Evolutionary conservation across 92 coral and sea anemone genomes (phyloP).

Genomic region (Bergia sp.): DNA sequence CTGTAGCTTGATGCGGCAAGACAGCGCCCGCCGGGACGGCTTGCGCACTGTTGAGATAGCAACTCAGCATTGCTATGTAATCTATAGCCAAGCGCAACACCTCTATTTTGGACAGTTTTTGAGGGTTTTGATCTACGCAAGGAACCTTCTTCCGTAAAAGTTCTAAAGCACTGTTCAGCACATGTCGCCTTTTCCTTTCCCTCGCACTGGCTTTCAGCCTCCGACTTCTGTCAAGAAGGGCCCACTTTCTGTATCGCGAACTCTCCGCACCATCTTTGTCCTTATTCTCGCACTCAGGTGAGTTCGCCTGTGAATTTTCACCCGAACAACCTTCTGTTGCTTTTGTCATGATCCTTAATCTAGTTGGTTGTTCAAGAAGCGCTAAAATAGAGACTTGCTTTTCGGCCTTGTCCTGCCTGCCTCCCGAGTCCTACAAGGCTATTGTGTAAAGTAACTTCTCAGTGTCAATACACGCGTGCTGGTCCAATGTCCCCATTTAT

Average conservation of each 20-base stretch:
- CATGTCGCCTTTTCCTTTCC: slow-evolving; percentile 93
- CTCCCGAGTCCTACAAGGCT: slow-evolving; percentile 41
- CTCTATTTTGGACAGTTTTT: slow-evolving; percentile 96
- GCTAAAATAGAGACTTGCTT: slow-evolving; percentile 55
- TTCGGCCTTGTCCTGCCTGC: slow-evolving; percentile 65
- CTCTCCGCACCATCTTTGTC: slow-evolving; percentile 67
- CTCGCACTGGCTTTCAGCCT: slow-evolving; percentile 94
- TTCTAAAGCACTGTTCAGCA: slow-evolving; percentile 93
- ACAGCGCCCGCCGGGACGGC: slow-evolving; percentile 56
- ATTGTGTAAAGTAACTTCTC: slow-evolving; percentile 76
- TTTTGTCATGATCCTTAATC: slow-evolving; percentile 61
- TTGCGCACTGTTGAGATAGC: slow-evolving; percentile 81
- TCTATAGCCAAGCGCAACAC: slow-evolving; percentile 91
- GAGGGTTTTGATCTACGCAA: slow-evolving; percentile 96
- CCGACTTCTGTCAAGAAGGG: slow-evolving; percentile 88
- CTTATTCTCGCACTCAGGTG: slow-evolving; percentile 58
- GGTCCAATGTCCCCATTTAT: slow-evolving; percentile 51
- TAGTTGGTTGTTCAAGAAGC: slow-evolving; percentile 7
- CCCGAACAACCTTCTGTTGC: slow-evolving; percentile 61
- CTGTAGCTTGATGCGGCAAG: slow-evolving; percentile 50
- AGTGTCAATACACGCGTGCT: slow-evolving; percentile 79
- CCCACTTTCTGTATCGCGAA: slow-evolving; percentile 95
- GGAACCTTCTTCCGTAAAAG: slow-evolving; percentile 91
- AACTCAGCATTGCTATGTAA: slow-evolving; percentile 93
- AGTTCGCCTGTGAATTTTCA: slow-evolving; percentile 50